Conservation (phyloP, 1,140 invertebrate species). For the Portunus trituberculatus region DNA sequence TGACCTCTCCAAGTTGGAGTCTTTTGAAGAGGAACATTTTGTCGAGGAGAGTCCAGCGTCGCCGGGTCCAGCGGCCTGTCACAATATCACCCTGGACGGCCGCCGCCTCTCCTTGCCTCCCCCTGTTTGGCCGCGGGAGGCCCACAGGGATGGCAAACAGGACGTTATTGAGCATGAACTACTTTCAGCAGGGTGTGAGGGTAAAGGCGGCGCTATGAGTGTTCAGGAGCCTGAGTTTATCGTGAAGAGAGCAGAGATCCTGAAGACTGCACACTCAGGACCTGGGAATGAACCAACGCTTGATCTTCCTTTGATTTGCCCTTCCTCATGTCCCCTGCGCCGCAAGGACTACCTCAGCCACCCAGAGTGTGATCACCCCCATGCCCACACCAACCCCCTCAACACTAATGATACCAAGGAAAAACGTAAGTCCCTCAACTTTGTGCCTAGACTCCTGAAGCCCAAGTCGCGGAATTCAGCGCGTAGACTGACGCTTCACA, state of each 20-base stretch:
- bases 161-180: not conserved
- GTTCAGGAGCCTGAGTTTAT: slow-evolving; percentile 59
- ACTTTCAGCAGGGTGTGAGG: not conserved
- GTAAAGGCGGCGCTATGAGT: not conserved
- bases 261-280: slow-evolving; percentile 26
- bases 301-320: slow-evolving; percentile 66
- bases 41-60: not conserved
- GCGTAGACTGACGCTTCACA: slow-evolving; percentile 73
- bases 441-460: slow-evolving; percentile 62
- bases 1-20: slow-evolving; percentile 53
- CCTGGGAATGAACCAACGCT: slow-evolving; percentile 38
- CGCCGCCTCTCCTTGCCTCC: slow-evolving; percentile 62
- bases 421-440: slow-evolving; percentile 61
- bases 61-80: slow-evolving; percentile 4
- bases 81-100: slow-evolving; percentile 67
- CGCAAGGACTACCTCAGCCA: slow-evolving; percentile 32
- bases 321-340: slow-evolving; percentile 61
- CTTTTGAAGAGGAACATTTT: slow-evolving; percentile 54
- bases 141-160: not conserved
- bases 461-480: slow-evolving; percentile 15
- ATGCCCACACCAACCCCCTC: not conserved
- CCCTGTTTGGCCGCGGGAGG: slow-evolving; percentile 70
- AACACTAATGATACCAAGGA: slow-evolving; percentile 51
- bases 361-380: slow-evolving; percentile 31
- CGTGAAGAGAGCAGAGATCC: slow-evolving; percentile 64